These are phyloP conservation scores for Priocnemis perturbator DNA, from an alignment of 2,888 invertebrate species.

Conservation along the genomic window DNA sequence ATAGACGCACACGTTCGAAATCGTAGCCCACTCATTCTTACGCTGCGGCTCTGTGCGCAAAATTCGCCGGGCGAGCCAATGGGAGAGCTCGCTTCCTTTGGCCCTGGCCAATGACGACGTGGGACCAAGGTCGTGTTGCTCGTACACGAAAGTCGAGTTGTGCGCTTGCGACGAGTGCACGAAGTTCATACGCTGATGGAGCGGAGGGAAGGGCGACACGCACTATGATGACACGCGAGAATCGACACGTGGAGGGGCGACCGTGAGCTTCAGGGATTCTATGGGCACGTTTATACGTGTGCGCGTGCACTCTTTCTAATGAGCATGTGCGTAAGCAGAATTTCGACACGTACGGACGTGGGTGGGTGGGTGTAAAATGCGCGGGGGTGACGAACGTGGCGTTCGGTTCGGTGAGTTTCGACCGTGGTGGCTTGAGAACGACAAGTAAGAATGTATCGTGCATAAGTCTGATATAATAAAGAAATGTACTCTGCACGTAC, in stretches of 20 bases:
- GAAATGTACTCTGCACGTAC: background rate
- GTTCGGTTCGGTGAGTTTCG: no score
- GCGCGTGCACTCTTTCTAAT: conserved; percentile 7
- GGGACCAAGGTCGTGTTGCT: conserved; percentile 69
- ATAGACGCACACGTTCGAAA: background rate
- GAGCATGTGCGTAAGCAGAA: conserved; percentile 18
- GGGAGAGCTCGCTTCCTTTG: conserved; percentile 57
- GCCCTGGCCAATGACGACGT: conserved; percentile 71
- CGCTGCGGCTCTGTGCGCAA: background rate
- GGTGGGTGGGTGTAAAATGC: no score
- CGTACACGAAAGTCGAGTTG: conserved; percentile 49
- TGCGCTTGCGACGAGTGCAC: background rate
- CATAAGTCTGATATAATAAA: no score
- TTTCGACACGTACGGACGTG: no score
- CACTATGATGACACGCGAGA: conserved; percentile 31
- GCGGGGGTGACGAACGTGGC: no score
- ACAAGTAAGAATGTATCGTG: no score
- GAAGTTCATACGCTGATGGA: background rate
- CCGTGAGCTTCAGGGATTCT: conserved; percentile 46
- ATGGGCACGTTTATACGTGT: conserved; percentile 3
- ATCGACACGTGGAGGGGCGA: conserved; percentile 33
- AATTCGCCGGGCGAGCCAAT: conserved; percentile 45
- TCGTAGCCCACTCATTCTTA: no score
- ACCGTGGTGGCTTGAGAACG: no score
- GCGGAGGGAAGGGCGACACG: conserved; percentile 9